phyloP scores from a whole-genome alignment of 2,797 vertebrate genomes.

The Megaceryle alcyon region DNA sequence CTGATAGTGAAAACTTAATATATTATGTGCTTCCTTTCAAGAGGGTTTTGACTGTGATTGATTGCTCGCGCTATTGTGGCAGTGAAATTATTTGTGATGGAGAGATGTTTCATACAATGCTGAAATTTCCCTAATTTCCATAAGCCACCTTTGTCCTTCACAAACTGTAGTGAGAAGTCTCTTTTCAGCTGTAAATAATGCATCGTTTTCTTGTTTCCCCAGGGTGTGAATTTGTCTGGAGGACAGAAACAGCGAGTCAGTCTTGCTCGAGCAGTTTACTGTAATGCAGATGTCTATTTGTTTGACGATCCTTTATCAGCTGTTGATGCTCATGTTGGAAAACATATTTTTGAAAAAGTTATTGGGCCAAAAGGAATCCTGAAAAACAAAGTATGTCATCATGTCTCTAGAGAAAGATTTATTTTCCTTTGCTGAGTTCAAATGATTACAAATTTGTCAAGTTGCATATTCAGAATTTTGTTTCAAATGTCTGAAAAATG shows the following conservation, averaged over 20 bases:
- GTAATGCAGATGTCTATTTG: constrained; percentile 86
- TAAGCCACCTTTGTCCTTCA: background rate
- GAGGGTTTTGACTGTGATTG: background rate
- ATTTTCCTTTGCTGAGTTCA: background rate
- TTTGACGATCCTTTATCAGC: constrained; percentile 94
- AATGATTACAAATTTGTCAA: background rate
- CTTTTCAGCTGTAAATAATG: background rate
- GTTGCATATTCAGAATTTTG: background rate
- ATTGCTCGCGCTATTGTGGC: background rate
- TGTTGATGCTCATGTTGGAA: constrained; percentile 96
- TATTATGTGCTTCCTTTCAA: background rate
- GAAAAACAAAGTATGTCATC: constrained; percentile 84
- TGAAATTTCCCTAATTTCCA: background rate
- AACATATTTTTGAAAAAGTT: constrained; percentile 94
- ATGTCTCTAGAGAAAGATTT: background rate
- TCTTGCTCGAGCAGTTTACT: constrained; percentile 92
- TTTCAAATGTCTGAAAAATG: background rate
- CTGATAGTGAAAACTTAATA: background rate
- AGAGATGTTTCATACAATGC: background rate
- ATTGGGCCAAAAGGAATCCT: constrained; percentile 92
- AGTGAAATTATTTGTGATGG: background rate
- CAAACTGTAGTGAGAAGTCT: background rate
- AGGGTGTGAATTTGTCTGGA: constrained; percentile 97
- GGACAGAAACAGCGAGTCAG: constrained; percentile 96
- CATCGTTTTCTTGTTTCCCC: background rate